Conservation (phyloP, 2,888 invertebrate species). For the Andrena trimmerana region DNA sequence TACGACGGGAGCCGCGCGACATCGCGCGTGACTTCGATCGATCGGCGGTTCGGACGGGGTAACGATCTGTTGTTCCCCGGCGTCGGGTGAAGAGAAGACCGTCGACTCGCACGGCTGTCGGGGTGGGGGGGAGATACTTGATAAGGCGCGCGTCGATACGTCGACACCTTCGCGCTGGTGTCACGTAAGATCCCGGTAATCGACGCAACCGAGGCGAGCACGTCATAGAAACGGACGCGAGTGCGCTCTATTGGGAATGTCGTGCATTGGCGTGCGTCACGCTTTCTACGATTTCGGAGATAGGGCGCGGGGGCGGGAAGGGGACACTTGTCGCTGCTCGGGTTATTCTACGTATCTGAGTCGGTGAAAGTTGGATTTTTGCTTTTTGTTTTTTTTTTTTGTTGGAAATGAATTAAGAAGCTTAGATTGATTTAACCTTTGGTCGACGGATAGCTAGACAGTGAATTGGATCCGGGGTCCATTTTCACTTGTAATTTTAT, state of each 20-base stretch:
- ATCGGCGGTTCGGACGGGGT: conserved; percentile 14
- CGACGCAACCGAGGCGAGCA: conserved; percentile 70
- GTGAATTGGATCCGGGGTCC: too few relatives aligned
- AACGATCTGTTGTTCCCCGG: background rate
- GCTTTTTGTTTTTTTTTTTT: too few relatives aligned
- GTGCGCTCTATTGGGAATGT: conserved; percentile 9
- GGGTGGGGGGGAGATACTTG: conserved; percentile 5
- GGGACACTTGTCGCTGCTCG: background rate
- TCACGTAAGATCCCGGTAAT: conserved; percentile 41
- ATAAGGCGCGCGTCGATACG: conserved; percentile 22
- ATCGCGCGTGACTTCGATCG: conserved; percentile 34
- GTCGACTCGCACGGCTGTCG: conserved; percentile 5
- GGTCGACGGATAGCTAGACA: too few relatives aligned
- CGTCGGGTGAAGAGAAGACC: conserved; percentile 39
- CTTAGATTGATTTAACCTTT: too few relatives aligned
- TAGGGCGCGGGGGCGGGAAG: background rate
- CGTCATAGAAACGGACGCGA: conserved; percentile 76
- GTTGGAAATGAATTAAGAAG: too few relatives aligned
- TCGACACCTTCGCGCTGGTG: conserved; percentile 23
- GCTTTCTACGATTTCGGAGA: conserved; percentile 36
- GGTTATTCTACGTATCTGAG: background rate
- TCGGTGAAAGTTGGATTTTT: too few relatives aligned
- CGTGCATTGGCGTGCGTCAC: conserved; percentile 11
- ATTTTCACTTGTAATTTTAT: too few relatives aligned
- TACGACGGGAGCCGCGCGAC: conserved; percentile 15